Conservation (phyloP, 2,888 invertebrate genomes). For the Chymomyza amoena region DNA sequence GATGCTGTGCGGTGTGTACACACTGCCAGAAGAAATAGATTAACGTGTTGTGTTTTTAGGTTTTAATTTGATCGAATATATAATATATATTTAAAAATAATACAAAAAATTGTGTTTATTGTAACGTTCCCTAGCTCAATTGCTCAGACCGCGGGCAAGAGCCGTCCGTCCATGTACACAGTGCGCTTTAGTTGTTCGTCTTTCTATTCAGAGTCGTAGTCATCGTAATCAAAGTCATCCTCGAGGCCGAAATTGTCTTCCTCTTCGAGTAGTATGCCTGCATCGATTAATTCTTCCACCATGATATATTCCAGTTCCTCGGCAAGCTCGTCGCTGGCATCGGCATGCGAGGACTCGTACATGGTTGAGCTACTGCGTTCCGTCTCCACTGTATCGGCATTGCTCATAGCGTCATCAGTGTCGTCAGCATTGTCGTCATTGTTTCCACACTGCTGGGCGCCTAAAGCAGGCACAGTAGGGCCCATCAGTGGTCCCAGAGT, state of each 20-base stretch:
- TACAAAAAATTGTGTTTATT: neutral
- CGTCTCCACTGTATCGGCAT: neutral
- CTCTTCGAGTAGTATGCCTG: neutral
- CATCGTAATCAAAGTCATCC: neutral
- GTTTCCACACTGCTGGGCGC: neutral
- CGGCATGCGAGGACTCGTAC: neutral
- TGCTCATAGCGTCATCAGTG: neutral
- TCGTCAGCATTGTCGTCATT: neutral
- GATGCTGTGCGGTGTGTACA: neutral
- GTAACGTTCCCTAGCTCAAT: neutral
- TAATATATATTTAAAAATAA: too few relatives aligned
- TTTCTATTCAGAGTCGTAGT: neutral
- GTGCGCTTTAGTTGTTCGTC: too few relatives aligned
- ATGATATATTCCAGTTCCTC: neutral
- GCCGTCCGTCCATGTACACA: too few relatives aligned
- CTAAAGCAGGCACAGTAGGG: neutral
- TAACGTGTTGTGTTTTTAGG: neutral
- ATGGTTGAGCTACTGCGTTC: neutral
- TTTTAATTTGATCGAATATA: neutral
- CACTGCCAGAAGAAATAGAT: neutral
- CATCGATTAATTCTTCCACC: neutral
- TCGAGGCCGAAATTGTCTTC: neutral
- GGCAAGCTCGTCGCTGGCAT: neutral
- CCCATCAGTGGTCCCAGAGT: neutral
- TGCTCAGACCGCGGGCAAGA: too few relatives aligned